These are phyloP conservation scores for Caenorhabditis wallacei DNA, from an alignment of 2,888 invertebrate species.

Conservation along the genomic window DNA sequence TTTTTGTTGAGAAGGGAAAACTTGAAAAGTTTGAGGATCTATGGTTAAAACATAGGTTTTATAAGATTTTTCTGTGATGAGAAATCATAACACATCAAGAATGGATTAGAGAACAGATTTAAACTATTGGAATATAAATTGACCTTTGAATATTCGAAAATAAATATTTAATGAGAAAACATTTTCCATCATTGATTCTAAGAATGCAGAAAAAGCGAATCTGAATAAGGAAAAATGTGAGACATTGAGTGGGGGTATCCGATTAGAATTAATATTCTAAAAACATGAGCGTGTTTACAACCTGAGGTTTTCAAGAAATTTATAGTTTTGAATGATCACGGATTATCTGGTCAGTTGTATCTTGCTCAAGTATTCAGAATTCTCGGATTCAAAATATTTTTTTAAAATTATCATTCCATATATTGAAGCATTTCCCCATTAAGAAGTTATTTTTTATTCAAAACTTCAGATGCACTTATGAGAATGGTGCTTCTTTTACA, in stretches of 20 bases:
- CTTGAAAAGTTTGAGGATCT: slow-evolving; percentile 1
- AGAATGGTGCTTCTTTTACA: no score
- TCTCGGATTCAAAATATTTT: no score
- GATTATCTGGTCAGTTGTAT: slow-evolving; percentile 12
- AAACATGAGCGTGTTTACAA: slow-evolving; percentile 10
- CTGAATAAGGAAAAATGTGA: not conserved
- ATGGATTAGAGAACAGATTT: no score
- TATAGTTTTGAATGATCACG: slow-evolving; percentile 2
- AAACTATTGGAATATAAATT: no score
- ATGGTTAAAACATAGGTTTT: not conserved
- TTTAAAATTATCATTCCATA: no score
- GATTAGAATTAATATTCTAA: slow-evolving; percentile 22
- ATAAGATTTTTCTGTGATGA: slow-evolving; percentile 10
- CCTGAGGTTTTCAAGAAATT: not conserved
- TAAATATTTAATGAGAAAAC: no score
- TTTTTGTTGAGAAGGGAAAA: not conserved
- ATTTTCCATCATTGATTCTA: no score
- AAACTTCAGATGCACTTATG: no score
- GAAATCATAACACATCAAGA: no score
- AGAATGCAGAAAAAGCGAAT: not conserved
- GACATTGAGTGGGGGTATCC: slow-evolving; percentile 7
- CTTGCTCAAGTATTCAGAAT: not conserved
- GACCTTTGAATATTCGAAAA: no score
- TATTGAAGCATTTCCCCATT: no score
- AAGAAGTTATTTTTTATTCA: no score